Conservation (phyloP, 2,888 invertebrate genomes). For the Endotricha flammealis region DNA sequence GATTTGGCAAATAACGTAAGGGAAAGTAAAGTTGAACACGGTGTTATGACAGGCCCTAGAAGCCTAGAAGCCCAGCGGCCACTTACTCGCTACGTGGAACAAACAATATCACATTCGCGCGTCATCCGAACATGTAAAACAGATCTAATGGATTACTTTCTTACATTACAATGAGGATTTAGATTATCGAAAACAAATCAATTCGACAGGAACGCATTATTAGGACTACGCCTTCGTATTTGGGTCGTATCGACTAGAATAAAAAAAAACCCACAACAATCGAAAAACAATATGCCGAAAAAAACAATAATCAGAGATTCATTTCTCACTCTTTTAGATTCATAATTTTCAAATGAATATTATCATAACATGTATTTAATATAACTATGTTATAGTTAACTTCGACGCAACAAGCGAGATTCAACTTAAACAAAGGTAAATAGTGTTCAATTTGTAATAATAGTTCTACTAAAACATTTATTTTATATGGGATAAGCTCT, state of each 20-base stretch:
- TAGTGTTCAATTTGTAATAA: conserved; percentile 62
- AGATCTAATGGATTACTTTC: conserved; percentile 49
- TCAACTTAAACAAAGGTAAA: conserved; percentile 73
- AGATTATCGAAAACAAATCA: conserved; percentile 31
- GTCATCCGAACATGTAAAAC: conserved; percentile 45
- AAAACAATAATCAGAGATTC: conserved; percentile 47
- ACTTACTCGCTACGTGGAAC: conserved; percentile 57
- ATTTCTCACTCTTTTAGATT: conserved; percentile 30
- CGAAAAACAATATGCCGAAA: conserved; percentile 45
- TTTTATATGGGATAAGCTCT: conserved; percentile 71
- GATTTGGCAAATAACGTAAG: conserved; percentile 51
- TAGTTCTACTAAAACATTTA: conserved; percentile 73
- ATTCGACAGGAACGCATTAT: conserved; percentile 61
- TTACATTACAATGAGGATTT: conserved; percentile 47
- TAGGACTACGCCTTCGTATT: conserved; percentile 53
- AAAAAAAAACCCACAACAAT: conserved; percentile 41
- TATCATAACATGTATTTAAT: conserved; percentile 42
- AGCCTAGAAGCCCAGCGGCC: conserved; percentile 12
- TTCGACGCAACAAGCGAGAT: conserved; percentile 68
- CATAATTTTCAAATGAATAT: conserved; percentile 36
- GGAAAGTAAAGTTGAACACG: conserved; percentile 8
- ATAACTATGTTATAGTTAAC: conserved; percentile 60
- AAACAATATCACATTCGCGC: conserved; percentile 59
- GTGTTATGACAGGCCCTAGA: conserved; percentile 1
- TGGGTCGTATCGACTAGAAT: conserved; percentile 71